Conservation (phyloP, 2,888 invertebrate species). For the Microchrysa polita region DNA sequence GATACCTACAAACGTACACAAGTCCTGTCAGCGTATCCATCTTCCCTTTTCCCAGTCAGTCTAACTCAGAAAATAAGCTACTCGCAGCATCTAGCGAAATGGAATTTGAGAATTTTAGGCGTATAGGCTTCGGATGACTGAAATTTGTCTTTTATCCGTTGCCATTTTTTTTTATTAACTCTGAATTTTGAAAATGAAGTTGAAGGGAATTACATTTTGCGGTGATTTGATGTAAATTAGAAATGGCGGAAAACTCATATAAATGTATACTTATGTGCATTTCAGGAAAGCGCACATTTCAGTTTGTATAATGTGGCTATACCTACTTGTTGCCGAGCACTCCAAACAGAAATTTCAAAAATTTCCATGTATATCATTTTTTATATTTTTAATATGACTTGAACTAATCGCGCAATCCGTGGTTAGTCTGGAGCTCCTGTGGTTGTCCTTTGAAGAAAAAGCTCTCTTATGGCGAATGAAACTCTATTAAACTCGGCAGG, state of each 20-base stretch:
- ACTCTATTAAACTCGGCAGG: too few species aligned
- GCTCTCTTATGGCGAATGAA: too few species aligned
- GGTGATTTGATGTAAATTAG: background rate
- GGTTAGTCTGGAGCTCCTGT: too few species aligned
- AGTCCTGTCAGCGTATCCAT: too few species aligned
- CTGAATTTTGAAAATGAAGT: conserved; percentile 1
- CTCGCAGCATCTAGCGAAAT: background rate
- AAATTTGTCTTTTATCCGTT: background rate
- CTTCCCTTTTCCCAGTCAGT: background rate
- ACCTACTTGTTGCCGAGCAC: background rate
- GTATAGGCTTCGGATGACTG: background rate
- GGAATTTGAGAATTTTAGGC: conserved; percentile 10
- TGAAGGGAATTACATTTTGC: background rate
- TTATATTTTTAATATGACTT: too few species aligned
- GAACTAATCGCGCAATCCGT: too few species aligned
- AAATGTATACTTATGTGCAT: background rate
- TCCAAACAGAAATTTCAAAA: background rate
- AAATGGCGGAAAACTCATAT: background rate
- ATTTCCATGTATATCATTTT: too few species aligned
- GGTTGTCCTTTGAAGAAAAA: too few species aligned
- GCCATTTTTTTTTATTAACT: background rate
- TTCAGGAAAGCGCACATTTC: background rate
- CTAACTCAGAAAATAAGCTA: conserved; percentile 7
- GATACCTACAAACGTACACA: too few species aligned
- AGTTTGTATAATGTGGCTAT: background rate